phyloP scores from a whole-genome alignment of 2,888 invertebrate genomes.

The Nemapogon koenigi region DNA sequence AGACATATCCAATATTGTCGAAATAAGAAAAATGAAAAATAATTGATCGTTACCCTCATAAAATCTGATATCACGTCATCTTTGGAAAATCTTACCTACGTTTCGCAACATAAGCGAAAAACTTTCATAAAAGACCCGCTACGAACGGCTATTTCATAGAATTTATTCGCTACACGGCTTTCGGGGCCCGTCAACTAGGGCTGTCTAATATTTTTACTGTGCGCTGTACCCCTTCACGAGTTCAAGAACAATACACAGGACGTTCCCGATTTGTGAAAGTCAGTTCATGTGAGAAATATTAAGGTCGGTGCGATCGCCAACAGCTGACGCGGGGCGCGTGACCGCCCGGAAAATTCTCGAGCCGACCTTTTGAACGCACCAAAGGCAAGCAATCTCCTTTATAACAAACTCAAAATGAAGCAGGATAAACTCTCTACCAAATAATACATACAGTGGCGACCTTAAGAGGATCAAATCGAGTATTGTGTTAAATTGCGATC shows the following conservation, averaged over 20 bases:
- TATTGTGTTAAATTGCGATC: background rate
- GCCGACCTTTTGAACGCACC: constrained; percentile 5
- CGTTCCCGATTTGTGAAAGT: constrained; percentile 9
- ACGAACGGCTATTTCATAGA: too few relatives aligned
- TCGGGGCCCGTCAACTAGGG: too few relatives aligned
- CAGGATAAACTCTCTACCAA: background rate
- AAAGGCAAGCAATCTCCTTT: constrained; percentile 3
- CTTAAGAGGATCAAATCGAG: background rate
- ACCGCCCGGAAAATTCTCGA: constrained; percentile 16
- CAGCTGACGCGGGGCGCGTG: constrained; percentile 47
- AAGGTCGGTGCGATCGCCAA: constrained; percentile 46
- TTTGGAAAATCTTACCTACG: too few relatives aligned
- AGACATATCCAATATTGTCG: too few relatives aligned
- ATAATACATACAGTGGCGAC: background rate
- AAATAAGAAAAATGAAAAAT: too few relatives aligned
- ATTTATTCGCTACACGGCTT: too few relatives aligned
- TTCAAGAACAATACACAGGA: constrained; percentile 2
- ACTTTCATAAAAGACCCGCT: too few relatives aligned
- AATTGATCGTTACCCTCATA: too few relatives aligned
- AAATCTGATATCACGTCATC: too few relatives aligned
- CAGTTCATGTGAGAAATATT: constrained; percentile 46
- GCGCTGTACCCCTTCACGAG: too few relatives aligned
- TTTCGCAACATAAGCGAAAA: too few relatives aligned
- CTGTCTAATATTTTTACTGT: too few relatives aligned
- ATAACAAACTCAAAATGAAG: constrained; percentile 4